Evolutionary conservation across 2,888 invertebrate genomes (phyloP).

Genomic region (Glaucopsyche alexis): DNA sequence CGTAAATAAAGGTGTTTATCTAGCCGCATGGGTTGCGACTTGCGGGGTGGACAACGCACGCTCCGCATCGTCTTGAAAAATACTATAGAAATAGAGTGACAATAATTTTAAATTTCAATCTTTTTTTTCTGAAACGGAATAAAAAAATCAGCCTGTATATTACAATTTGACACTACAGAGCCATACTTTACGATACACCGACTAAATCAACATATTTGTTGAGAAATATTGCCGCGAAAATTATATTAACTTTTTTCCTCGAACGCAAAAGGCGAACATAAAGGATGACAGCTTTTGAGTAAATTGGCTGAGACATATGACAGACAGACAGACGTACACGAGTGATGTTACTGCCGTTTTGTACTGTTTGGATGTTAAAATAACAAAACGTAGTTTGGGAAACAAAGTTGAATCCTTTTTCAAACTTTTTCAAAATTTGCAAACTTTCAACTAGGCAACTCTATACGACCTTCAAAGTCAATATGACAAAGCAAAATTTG

Average conservation of each 20-base stretch:
- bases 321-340: background rate
- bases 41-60: too few species aligned
- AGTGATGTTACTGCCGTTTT: conserved; percentile 6
- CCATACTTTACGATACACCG: background rate
- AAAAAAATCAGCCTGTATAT: background rate
- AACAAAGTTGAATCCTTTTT: too few species aligned
- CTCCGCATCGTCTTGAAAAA: too few species aligned
- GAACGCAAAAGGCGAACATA: conserved; percentile 4
- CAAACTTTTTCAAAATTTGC: too few species aligned
- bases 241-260: background rate
- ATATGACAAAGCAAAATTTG: too few species aligned
- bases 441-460: too few species aligned
- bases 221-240: background rate
- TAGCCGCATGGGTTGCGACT: too few species aligned
- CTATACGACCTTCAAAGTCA: too few species aligned
- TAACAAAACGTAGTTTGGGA: background rate
- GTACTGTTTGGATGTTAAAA: background rate
- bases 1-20: too few species aligned
- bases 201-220: conserved; percentile 14
- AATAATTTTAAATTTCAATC: too few species aligned
- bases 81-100: too few species aligned
- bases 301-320: conserved; percentile 4
- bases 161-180: conserved; percentile 1
- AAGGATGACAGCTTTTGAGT: conserved; percentile 10
- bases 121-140: too few species aligned